phyloP scores from a whole-genome alignment of 2,797 vertebrate species.

The Arctocebus calabarensis region DNA sequence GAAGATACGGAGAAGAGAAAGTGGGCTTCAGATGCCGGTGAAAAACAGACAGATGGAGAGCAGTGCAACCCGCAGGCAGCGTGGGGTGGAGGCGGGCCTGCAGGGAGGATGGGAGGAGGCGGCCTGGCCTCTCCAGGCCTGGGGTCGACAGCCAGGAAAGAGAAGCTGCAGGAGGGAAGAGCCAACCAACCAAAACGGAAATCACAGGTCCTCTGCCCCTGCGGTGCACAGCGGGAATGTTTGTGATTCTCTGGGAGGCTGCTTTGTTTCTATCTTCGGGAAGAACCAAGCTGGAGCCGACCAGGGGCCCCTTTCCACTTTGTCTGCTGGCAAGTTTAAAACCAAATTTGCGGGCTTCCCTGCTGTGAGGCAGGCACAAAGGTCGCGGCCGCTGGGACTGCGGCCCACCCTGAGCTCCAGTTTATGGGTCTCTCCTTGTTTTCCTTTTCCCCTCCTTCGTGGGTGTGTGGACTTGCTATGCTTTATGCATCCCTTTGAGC shows the following conservation, averaged over 20 bases:
- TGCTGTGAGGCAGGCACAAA: fast-evolving
- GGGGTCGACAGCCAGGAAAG: background rate
- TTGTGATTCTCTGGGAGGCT: background rate
- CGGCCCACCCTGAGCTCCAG: background rate
- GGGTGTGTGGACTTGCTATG: no score
- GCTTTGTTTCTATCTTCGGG: conserved; percentile 23
- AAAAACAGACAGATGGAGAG: background rate
- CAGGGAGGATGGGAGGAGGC: background rate
- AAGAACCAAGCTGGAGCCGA: background rate
- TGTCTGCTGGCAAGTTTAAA: background rate
- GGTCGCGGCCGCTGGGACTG: background rate
- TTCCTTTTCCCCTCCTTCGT: conserved; percentile 24
- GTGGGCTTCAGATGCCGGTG: background rate
- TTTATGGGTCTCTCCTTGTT: background rate
- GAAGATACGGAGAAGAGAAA: background rate
- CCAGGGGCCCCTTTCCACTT: background rate
- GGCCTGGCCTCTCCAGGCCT: fast-evolving
- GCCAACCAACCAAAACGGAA: background rate
- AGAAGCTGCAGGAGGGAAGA: background rate
- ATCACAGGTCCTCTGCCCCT: background rate
- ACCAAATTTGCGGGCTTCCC: background rate
- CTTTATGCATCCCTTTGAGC: background rate
- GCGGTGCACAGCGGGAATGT: background rate
- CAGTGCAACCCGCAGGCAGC: no score
- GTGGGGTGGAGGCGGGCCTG: fast-evolving